These are phyloP conservation scores for Cyclura pinguis DNA, from an alignment of 2,797 vertebrate species.

Conservation along the genomic window DNA sequence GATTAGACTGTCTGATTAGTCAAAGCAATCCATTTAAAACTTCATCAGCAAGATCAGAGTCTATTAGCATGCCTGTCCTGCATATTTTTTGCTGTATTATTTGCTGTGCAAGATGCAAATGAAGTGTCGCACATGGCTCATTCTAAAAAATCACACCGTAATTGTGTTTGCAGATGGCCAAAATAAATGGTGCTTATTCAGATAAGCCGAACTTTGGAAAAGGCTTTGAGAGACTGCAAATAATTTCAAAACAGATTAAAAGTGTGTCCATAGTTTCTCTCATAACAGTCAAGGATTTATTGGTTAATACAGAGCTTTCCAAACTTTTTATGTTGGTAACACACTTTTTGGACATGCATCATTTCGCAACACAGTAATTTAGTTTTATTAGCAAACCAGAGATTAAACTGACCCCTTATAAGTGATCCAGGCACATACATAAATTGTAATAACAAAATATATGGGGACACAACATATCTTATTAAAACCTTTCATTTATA, in stretches of 20 bases:
- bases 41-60: conserved; percentile 27
- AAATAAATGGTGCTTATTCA: conserved; percentile 60
- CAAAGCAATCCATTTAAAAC: conserved; percentile 19
- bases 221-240: conserved; percentile 60
- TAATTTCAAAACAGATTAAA: conserved; percentile 65
- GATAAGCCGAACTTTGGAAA: conserved; percentile 50
- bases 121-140: conserved; percentile 43
- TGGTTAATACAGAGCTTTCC: conserved; percentile 4
- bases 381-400: no score
- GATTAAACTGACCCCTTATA: no score
- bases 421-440: no score
- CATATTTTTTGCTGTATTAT: conserved; percentile 47
- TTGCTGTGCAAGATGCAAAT: conserved; percentile 62
- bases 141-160: conserved; percentile 53
- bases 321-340: no score
- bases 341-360: no score
- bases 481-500: no score
- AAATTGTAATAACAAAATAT: no score
- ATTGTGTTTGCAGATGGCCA: conserved; percentile 55
- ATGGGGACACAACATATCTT: no score
- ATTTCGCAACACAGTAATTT: no score
- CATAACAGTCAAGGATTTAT: conserved; percentile 44
- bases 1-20: conserved; percentile 35
- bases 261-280: conserved; percentile 48
- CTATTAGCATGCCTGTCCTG: conserved; percentile 37